A percentile compares a stretch with the other conserved stretches of the same genome.
Evolutionary conservation across 2,888 invertebrate species (phyloP).

Genomic region (Ormyrus thymus): DNA sequence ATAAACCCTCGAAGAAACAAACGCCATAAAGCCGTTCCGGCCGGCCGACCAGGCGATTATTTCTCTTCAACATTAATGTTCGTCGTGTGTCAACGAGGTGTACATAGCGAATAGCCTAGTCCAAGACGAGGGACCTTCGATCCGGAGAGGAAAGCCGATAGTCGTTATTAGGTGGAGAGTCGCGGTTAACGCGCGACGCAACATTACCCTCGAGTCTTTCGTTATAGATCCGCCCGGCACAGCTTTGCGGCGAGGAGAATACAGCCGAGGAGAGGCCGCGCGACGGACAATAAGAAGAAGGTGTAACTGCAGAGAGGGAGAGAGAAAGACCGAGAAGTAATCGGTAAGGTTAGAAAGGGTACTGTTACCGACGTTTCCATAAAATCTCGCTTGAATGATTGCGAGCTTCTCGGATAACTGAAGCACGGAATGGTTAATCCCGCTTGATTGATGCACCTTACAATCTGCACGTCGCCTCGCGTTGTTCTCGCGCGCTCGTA

Average conservation of each 20-base stretch:
- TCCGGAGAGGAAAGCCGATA: constrained; percentile 13
- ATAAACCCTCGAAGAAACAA: neutral
- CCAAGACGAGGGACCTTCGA: neutral
- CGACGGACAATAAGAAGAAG: neutral
- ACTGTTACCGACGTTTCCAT: neutral
- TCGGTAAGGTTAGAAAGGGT: neutral
- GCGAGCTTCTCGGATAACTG: too few relatives aligned
- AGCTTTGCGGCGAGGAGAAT: constrained; percentile 1
- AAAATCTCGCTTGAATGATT: too few relatives aligned
- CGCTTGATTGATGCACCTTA: too few relatives aligned
- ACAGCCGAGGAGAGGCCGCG: neutral
- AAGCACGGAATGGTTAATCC: too few relatives aligned
- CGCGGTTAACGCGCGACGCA: constrained; percentile 12
- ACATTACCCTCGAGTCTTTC: neutral
- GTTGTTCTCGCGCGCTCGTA: too few relatives aligned
- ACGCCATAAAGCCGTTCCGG: constrained; percentile 16
- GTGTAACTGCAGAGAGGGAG: too few relatives aligned
- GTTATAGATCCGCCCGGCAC: neutral
- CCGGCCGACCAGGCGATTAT: neutral
- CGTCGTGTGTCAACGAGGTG: too few relatives aligned
- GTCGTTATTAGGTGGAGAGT: neutral
- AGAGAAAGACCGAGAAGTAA: neutral
- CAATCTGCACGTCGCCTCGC: too few relatives aligned
- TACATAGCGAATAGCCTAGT: too few relatives aligned
- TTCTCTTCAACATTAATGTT: constrained; percentile 15